These are phyloP conservation scores for Sphecodes monilicornis DNA, from an alignment of 2,888 invertebrate genomes.

Conservation along the genomic window DNA sequence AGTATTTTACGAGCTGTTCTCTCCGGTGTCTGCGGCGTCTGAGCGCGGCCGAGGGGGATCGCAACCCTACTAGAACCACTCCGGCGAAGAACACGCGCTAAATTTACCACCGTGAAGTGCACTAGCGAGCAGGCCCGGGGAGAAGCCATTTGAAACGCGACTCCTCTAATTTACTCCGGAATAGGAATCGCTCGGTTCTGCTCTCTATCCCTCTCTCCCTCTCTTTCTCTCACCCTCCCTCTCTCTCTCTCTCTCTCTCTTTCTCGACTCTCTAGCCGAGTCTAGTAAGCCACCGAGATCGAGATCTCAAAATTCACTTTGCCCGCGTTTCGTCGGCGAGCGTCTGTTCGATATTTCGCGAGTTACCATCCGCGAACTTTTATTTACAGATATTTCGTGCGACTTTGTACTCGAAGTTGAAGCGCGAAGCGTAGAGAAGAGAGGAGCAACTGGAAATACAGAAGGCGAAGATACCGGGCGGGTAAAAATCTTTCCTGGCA, in stretches of 20 bases:
- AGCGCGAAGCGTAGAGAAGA: background rate
- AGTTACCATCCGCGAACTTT: background rate
- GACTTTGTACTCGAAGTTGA: background rate
- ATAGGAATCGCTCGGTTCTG: background rate
- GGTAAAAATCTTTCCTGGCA: background rate
- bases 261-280: background rate
- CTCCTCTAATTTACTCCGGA: slow-evolving; percentile 41
- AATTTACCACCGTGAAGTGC: slow-evolving; percentile 64
- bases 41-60: slow-evolving; percentile 46
- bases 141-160: slow-evolving; percentile 43
- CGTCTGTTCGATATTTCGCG: slow-evolving; percentile 7
- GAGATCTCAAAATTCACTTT: slow-evolving; percentile 12
- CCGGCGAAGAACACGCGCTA: slow-evolving; percentile 64
- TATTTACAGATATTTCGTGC: background rate
- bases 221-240: background rate
- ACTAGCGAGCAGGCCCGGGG: slow-evolving; percentile 17
- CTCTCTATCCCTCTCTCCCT: background rate
- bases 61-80: slow-evolving; percentile 62
- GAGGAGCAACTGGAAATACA: background rate
- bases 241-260: background rate
- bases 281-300: background rate
- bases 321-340: background rate
- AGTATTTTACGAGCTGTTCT: slow-evolving; percentile 55
- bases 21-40: slow-evolving; percentile 56
- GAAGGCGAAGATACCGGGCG: background rate